phyloP scores from a whole-genome alignment of 2,797 vertebrate genomes.

The Melanotaenia trifasciata region DNA sequence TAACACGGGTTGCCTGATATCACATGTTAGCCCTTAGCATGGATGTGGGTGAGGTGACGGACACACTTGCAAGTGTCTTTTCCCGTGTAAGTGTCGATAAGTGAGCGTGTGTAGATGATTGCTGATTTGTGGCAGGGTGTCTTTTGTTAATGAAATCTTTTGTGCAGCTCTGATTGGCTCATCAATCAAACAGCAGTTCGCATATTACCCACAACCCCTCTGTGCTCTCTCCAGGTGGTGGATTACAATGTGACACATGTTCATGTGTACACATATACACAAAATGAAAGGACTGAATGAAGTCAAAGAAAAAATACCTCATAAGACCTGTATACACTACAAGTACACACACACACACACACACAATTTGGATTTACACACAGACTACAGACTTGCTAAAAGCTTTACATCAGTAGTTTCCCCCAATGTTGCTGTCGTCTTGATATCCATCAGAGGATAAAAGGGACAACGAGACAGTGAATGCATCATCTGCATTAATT shows the following conservation, averaged over 20 bases:
- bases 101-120: constrained; percentile 74
- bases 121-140: constrained; percentile 83
- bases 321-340: not conserved
- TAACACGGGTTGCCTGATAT: constrained; percentile 57
- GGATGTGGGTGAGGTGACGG: constrained; percentile 23
- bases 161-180: constrained; percentile 84
- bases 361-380: constrained; percentile 31
- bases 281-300: constrained; percentile 7
- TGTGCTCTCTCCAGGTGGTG: constrained; percentile 77
- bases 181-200: constrained; percentile 83
- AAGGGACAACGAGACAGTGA: constrained; percentile 69
- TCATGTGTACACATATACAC: constrained; percentile 16
- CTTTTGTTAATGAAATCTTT: constrained; percentile 86
- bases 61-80: constrained; percentile 31
- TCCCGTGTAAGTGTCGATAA: constrained; percentile 71
- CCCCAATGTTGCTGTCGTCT: constrained; percentile 59
- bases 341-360: constrained; percentile 7
- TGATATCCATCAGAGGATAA: constrained; percentile 55
- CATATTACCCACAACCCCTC: constrained; percentile 77
- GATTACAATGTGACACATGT: constrained; percentile 69
- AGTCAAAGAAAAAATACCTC: constrained; percentile 7
- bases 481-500: constrained; percentile 77
- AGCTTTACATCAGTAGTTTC: constrained; percentile 62
- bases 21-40: constrained; percentile 14
- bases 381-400: constrained; percentile 54